Evolutionary conservation across 2,797 vertebrate species (phyloP).

Genomic region (Chloroceryle amazona): DNA sequence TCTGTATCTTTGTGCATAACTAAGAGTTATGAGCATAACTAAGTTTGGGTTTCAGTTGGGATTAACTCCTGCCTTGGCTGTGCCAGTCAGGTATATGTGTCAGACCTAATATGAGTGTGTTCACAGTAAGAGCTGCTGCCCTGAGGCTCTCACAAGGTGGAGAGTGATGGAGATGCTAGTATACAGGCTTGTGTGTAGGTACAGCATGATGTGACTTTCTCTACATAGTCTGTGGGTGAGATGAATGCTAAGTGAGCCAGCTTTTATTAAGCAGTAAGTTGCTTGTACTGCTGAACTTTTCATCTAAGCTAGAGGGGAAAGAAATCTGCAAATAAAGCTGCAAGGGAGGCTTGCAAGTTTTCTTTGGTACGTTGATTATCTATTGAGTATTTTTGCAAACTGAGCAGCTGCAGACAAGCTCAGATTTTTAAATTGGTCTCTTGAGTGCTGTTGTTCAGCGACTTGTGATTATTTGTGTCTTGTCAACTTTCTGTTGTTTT

Average conservation of each 20-base stretch:
- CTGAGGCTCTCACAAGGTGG: neutral
- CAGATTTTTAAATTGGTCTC: neutral
- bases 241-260: neutral
- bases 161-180: neutral
- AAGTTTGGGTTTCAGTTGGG: neutral
- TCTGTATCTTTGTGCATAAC: neutral
- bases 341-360: neutral
- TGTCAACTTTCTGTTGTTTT: conserved; percentile 28
- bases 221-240: neutral
- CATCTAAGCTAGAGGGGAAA: neutral
- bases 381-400: neutral
- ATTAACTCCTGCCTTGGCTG: neutral
- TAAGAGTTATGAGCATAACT: neutral
- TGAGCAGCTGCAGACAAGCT: neutral
- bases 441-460: neutral
- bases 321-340: neutral
- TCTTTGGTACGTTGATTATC: neutral
- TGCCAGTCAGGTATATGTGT: neutral
- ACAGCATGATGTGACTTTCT: neutral
- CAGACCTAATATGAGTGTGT: neutral
- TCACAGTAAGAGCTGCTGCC: neutral
- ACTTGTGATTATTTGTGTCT: conserved; percentile 4
- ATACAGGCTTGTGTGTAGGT: neutral
- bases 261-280: neutral
- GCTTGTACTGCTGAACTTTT: neutral